Evolutionary conservation across 1,140 invertebrate genomes (phyloP).

Genomic region (Hyles euphorbiae): DNA sequence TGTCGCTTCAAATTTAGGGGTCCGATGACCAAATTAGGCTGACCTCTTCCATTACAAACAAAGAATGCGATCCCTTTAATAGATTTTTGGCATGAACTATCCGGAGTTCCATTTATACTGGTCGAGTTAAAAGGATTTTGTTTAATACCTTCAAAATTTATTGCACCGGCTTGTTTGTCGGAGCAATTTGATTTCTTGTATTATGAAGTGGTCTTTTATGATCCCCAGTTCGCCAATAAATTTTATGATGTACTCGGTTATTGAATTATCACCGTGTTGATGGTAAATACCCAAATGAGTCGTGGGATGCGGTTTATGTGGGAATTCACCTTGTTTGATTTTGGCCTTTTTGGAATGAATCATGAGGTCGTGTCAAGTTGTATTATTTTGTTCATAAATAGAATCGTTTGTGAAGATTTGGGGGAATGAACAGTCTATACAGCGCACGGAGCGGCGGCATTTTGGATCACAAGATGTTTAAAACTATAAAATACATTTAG

Average conservation of each 20-base stretch:
- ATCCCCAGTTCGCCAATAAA: conserved; percentile 36
- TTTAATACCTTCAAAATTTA: conserved; percentile 68
- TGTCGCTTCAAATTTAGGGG: conserved; percentile 33
- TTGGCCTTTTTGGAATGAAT: too few species aligned
- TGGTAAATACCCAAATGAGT: conserved; percentile 9
- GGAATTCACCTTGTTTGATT: neutral
- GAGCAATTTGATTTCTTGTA: conserved; percentile 50
- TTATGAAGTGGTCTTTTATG: conserved; percentile 54
- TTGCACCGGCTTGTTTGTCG: conserved; percentile 44
- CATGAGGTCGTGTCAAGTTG: too few species aligned
- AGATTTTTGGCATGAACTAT: neutral
- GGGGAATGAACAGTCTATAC: too few species aligned
- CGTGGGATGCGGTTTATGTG: neutral
- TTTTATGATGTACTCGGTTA: conserved; percentile 40
- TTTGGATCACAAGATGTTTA: too few species aligned
- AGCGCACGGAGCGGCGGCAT: too few species aligned
- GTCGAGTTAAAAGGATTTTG: conserved; percentile 35
- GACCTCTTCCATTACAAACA: conserved; percentile 19
- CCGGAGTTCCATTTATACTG: conserved; percentile 26
- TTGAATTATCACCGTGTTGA: conserved; percentile 20
- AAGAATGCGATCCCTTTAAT: neutral
- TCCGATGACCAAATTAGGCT: conserved; percentile 26
- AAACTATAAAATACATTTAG: too few species aligned
- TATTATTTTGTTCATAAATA: too few species aligned
- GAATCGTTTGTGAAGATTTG: too few species aligned